phyloP scores from a whole-genome alignment of 2,797 vertebrate species.

The Sciaenops ocellatus region DNA sequence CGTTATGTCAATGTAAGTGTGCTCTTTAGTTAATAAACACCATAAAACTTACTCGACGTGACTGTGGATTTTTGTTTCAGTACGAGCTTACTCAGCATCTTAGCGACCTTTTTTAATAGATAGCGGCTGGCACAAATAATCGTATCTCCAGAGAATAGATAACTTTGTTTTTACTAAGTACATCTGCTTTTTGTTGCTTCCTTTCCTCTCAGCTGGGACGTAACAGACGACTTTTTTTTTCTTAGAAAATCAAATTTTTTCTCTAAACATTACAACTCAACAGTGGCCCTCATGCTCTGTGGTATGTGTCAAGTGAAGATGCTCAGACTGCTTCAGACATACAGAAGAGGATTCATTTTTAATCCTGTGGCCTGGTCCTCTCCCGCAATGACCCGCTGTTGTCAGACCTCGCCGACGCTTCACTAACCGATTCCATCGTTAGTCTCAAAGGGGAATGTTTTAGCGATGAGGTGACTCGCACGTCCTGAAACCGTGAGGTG shows the following conservation, averaged over 20 bases:
- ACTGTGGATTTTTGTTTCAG: too few relatives aligned
- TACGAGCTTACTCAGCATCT: too few relatives aligned
- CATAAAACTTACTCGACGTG: too few relatives aligned
- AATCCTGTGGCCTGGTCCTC: background rate
- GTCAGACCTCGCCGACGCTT: background rate
- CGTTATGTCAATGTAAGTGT: too few relatives aligned
- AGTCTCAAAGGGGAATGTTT: constrained; percentile 13
- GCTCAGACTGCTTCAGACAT: constrained; percentile 3
- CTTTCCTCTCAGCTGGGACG: too few relatives aligned
- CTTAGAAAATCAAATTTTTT: background rate
- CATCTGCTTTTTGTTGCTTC: too few relatives aligned
- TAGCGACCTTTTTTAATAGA: too few relatives aligned
- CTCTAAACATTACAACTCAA: background rate
- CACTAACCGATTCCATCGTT: background rate
- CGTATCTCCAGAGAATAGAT: too few relatives aligned
- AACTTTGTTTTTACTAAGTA: too few relatives aligned
- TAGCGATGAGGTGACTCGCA: constrained; percentile 3
- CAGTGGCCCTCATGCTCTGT: background rate
- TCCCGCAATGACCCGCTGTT: background rate
- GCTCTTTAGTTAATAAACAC: too few relatives aligned
- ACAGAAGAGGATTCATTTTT: background rate
- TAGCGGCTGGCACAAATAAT: too few relatives aligned
- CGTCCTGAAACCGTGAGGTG: background rate
- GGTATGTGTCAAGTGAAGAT: background rate
- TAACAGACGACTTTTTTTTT: too few relatives aligned